Evolutionary conservation across 2,113 vertebrate genomes (phyloP).

Genomic region (Axis porcinus): DNA sequence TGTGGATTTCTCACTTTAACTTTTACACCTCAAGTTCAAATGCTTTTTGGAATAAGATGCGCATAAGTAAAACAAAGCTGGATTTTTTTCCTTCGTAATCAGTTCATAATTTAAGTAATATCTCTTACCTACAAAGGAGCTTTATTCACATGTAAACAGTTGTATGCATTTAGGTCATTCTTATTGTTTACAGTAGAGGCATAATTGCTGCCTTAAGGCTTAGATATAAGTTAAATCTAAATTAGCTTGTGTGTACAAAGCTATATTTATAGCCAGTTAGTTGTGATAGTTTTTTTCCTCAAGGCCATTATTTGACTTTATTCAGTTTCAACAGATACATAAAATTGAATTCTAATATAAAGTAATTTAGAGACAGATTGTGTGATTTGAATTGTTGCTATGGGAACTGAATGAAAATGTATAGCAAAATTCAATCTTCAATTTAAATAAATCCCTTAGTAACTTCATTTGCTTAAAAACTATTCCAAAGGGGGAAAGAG

Average conservation of each 20-base stretch:
- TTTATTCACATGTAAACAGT: constrained; percentile 56
- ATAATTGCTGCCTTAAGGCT: constrained; percentile 72
- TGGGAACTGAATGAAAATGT: constrained; percentile 83
- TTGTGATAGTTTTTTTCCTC: constrained; percentile 75
- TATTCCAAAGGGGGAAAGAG: constrained; percentile 60
- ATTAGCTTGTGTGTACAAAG: constrained; percentile 76
- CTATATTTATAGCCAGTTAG: constrained; percentile 82
- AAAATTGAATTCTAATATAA: constrained; percentile 85
- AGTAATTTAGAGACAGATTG: constrained; percentile 79
- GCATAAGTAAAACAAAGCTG: constrained; percentile 32
- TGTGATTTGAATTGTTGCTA: constrained; percentile 84
- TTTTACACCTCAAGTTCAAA: neutral
- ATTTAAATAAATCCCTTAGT: constrained; percentile 79
- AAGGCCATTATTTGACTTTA: constrained; percentile 77
- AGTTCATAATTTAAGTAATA: constrained; percentile 32
- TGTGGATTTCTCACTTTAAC: constrained; percentile 39
- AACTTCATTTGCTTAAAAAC: constrained; percentile 81
- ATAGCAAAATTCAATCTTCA: constrained; percentile 78
- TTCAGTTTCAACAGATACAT: constrained; percentile 79
- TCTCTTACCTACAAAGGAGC: constrained; percentile 13
- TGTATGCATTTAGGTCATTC: constrained; percentile 55
- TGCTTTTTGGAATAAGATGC: constrained; percentile 1
- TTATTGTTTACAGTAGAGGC: constrained; percentile 65
- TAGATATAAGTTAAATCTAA: constrained; percentile 73
- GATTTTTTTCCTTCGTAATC: constrained; percentile 1